Evolutionary conservation across 2,888 invertebrate genomes (phyloP), one percentile per base, ranked within the genome.

Genomic region (Standfussiana lucernea): DNA sequence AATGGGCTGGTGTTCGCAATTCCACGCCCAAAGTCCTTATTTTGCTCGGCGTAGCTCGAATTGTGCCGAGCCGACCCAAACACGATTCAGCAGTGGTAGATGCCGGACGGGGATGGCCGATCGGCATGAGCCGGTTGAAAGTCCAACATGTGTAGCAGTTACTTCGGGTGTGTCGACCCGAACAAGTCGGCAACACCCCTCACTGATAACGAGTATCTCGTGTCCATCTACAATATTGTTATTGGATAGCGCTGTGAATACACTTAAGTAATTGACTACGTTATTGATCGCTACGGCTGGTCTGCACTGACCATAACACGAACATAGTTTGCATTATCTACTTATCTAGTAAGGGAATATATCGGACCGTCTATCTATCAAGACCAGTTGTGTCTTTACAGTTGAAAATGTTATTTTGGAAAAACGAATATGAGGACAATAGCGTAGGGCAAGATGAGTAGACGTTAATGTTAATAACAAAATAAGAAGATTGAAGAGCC

Each of bases 221-320:
- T 56, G 76, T 70, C 72, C 21, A 37, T 81, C 72, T 81, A 61
- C 53, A 62, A 72, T 76, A 81, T 80, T 28, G 32, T 72, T 76
- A 71, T 71, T 75, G 62, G 28, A 62, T 6, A 62, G n/a, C 59
- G 68, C 80, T 69, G 35, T 65, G 80, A 69, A 79, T 69, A 73
- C 61, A 70, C 69, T 61, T 67, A 75, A 62, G 80, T 75, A 67
- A 80, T 80, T 67, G 70, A 40, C 59, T 40, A 50, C 6, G 37
- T 21, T 70, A 70, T 81, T 40, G 77, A 77, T 81, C 69, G 59
- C 68, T 37, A 32, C 53, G 65, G 50, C 28, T 21, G 7, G 70
- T 66, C 61, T 70, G 61, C 35, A 65, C 45, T 72, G 76, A 65
- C 75, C 75, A 59, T 42, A 62, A 15, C 35, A 37, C 56, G 35